Evolutionary conservation across 2,888 invertebrate species (phyloP), one percentile per base, ranked within the genome.

Genomic region (Heliconius erato): DNA sequence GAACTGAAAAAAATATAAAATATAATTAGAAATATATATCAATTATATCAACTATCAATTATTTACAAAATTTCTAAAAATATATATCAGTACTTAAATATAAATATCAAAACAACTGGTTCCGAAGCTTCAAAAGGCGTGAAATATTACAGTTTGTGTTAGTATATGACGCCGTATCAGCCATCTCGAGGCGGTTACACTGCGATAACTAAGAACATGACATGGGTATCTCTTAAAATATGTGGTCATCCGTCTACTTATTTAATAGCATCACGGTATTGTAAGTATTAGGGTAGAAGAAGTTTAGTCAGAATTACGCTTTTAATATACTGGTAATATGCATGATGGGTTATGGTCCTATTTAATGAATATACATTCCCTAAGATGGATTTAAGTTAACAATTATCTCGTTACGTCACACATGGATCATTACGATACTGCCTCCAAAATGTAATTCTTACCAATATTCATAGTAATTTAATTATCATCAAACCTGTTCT

Each of bases 161-260:
- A 16, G 32, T 76, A 76, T 63, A 63, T 16, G 76, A 63, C 32
- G 74, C 67, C n/a, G 74, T 80, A 80, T 80, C 80, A 67, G 67
- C 54, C 74, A 80, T 80, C 74, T 74, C 65, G 26, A 67, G 9
- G 35, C 63, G 76, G 76, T 35, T 76, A 35, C 71, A 72, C 76
- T 35, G 16, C 59, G 71, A 72, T 72, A 72, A 76, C 76, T 63
- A 63, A 76, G 59, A 63, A 76, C 76, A 76, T 35, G 76, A 59
- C 63, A 76, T 0, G 7, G 63, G 76, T 26, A 63, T 76, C 35
- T 32, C 59, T 76, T 63, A 63, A 76, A 72, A 44, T 72, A 76
- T 76, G 35, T 76, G 63, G n/a, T 76, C 59, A 63, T 35, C 59
- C 63, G n/a, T 63, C 63, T 76, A 35, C 35, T 76, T 76, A 59